Conservation (phyloP, 2,113 vertebrate genomes). For the cat (Felis catus) region DNA sequence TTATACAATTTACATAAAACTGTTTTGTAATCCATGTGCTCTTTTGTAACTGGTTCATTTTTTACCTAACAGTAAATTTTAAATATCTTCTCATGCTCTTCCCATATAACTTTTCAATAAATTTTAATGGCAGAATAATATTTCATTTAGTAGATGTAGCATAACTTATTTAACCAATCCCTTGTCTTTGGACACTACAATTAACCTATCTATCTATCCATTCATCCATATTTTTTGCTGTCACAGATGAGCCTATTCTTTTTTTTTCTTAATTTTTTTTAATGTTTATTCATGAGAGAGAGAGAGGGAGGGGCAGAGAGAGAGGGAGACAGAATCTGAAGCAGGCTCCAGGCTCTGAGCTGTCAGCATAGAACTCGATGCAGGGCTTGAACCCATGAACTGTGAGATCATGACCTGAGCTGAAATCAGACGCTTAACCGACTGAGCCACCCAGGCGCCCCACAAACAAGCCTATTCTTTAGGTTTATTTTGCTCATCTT, state of each 20-base stretch:
- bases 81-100: not conserved
- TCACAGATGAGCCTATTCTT: not conserved
- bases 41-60: not conserved
- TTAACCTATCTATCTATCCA: not conserved
- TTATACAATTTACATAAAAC: not conserved
- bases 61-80: not conserved
- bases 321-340: too few relatives aligned
- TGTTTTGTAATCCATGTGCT: not conserved
- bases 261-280: too few relatives aligned
- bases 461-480: not conserved
- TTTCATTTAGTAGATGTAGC: not conserved
- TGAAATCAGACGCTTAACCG: too few relatives aligned
- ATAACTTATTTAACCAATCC: not conserved
- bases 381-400: too few relatives aligned
- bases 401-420: too few relatives aligned
- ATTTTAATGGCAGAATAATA: not conserved
- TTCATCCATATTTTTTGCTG: not conserved
- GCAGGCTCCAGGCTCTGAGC: too few relatives aligned
- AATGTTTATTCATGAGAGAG: too few relatives aligned
- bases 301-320: too few relatives aligned
- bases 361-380: too few relatives aligned
- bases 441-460: too few relatives aligned
- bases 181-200: not conserved
- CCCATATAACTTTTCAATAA: not conserved
- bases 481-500: not conserved